Percentiles rank a stretch among this genome's conserved stretches.
Evolutionary conservation across 2,113 vertebrate species (phyloP).

Genomic region (Forbesichthys papilliferus): DNA sequence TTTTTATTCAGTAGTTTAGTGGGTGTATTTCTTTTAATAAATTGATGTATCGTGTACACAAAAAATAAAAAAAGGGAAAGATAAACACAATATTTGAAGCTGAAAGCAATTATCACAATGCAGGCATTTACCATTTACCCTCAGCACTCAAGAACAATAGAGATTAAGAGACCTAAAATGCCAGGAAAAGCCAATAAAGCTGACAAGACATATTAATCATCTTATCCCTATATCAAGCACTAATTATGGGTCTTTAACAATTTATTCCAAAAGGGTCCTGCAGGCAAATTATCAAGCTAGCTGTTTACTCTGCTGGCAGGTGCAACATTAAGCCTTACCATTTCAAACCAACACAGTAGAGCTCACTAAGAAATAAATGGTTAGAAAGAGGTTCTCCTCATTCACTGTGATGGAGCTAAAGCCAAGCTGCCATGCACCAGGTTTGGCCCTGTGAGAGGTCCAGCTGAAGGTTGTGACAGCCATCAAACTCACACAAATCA

Average conservation of each 20-base stretch:
- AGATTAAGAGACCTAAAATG: not conserved
- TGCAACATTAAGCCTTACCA: constrained; percentile 23
- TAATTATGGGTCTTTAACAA: constrained; percentile 20
- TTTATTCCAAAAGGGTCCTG: constrained; percentile 26
- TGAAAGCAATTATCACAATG: not conserved
- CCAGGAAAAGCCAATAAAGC: not conserved
- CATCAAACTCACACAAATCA: constrained; percentile 56
- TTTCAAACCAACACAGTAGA: constrained; percentile 47
- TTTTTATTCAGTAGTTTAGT: no score
- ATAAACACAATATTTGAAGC: no score
- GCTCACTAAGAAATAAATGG: constrained; percentile 34
- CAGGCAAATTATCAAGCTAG: constrained; percentile 12
- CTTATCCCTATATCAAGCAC: constrained; percentile 19
- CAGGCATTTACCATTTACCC: not conserved
- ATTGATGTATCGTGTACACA: no score
- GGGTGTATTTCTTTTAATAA: no score
- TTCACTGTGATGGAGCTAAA: constrained; percentile 27
- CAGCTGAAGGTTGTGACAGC: constrained; percentile 27
- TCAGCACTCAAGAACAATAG: not conserved
- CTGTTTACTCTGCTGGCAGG: constrained; percentile 42
- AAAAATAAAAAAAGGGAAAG: no score
- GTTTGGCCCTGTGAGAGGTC: constrained; percentile 54
- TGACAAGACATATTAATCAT: not conserved
- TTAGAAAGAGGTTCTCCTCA: constrained; percentile 40
- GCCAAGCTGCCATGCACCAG: constrained; percentile 9